Percentiles rank a stretch among this genome's conserved stretches.
These are phyloP conservation scores for Bombylius major DNA, from an alignment of 2,888 invertebrate species.

Conservation along the genomic window DNA sequence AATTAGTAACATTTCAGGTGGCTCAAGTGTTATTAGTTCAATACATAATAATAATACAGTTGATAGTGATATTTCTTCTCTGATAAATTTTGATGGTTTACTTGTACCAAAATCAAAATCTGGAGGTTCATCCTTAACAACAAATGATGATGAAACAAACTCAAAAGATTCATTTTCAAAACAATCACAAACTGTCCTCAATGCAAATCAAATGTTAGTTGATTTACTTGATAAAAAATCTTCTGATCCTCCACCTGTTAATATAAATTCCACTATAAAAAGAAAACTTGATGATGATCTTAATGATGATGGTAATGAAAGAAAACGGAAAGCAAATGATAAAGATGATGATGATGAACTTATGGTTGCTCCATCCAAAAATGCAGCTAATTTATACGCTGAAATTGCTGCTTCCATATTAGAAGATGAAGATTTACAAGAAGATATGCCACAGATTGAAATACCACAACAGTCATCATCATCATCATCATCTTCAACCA, in stretches of 20 bases:
- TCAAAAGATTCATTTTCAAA: constrained; percentile 38
- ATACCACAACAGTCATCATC: constrained; percentile 17
- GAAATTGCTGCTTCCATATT: constrained; percentile 73
- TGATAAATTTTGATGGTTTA: constrained; percentile 51
- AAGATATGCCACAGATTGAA: constrained; percentile 1
- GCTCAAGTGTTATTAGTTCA: constrained; percentile 42
- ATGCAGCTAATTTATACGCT: constrained; percentile 74
- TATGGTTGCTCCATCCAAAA: constrained; percentile 47
- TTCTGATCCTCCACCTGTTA: constrained; percentile 36
- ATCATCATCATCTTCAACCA: constrained; percentile 13
- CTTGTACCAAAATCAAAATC: constrained; percentile 42
- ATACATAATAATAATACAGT: constrained; percentile 27
- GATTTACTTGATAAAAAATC: constrained; percentile 70
- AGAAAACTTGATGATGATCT: constrained; percentile 24
- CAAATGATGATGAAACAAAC: constrained; percentile 42
- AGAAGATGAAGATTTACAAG: constrained; percentile 56
- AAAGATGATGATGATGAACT: constrained; percentile 37
- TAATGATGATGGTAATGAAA: constrained; percentile 21
- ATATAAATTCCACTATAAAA: constrained; percentile 24
- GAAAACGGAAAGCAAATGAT: constrained; percentile 37
- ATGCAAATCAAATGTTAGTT: constrained; percentile 63
- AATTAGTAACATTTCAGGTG: constrained; percentile 43
- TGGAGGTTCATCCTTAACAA: constrained; percentile 15
- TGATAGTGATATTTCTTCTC: constrained; percentile 45
- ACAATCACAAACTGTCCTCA: constrained; percentile 25